Conservation (phyloP, 2,797 vertebrate species). For the Onychomys arenicola region DNA sequence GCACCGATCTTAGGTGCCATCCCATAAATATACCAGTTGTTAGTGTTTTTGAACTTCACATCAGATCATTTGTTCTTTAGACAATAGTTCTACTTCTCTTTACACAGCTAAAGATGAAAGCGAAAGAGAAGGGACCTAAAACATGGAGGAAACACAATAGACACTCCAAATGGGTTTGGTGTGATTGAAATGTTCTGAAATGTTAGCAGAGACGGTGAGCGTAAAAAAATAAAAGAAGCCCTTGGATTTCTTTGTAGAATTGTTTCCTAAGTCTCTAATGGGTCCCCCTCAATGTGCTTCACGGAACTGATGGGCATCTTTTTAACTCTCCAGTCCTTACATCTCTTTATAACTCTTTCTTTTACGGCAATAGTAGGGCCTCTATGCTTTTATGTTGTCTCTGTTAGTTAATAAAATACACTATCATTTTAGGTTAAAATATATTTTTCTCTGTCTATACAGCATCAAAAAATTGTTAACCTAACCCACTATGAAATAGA, state of each 20-base stretch:
- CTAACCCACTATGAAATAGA: background rate
- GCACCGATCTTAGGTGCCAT: slow-evolving; percentile 43
- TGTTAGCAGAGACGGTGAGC: background rate
- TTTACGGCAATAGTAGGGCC: background rate
- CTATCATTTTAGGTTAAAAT: background rate
- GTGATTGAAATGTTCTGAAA: slow-evolving; percentile 17
- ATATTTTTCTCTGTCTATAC: background rate
- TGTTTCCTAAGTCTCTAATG: slow-evolving; percentile 46
- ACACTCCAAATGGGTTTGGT: slow-evolving; percentile 23
- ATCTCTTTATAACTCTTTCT: background rate
- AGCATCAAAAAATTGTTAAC: background rate
- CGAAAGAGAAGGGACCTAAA: slow-evolving; percentile 57
- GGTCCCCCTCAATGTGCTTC: background rate
- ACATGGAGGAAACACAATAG: slow-evolving; percentile 51
- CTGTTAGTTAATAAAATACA: slow-evolving; percentile 27
- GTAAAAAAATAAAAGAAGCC: slow-evolving; percentile 21
- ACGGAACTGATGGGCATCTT: background rate
- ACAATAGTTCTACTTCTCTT: slow-evolving; percentile 65
- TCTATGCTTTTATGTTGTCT: background rate
- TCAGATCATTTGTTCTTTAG: slow-evolving; percentile 63
- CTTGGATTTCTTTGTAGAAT: background rate
- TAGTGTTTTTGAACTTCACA: slow-evolving; percentile 53
- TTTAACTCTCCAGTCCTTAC: slow-evolving; percentile 21
- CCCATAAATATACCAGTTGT: slow-evolving; percentile 53
- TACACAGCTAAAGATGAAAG: slow-evolving; percentile 72